phyloP scores from a whole-genome alignment of 53 echinoderm and acorn worm species.

The Paracentrotus lividus region DNA sequence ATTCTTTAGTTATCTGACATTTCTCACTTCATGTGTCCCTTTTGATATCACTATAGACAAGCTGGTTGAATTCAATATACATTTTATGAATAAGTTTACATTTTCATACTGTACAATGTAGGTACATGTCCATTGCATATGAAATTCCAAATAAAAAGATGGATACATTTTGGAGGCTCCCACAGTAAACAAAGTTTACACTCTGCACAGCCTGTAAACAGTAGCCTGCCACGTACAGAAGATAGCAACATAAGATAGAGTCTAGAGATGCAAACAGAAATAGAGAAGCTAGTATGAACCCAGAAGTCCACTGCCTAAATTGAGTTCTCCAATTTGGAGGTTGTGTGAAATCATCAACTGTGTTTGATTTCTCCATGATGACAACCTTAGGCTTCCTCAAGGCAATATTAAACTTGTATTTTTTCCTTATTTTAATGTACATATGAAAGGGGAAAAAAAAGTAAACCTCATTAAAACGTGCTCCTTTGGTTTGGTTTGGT shows the following conservation, averaged over 20 bases:
- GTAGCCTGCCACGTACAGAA: too few relatives aligned
- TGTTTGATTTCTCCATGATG: not conserved
- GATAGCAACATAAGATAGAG: not conserved
- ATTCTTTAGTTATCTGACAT: too few relatives aligned
- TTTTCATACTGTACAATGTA: too few relatives aligned
- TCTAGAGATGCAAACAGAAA: not conserved
- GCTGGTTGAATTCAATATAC: too few relatives aligned
- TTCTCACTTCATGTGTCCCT: too few relatives aligned
- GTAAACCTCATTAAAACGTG: not conserved
- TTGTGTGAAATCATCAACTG: conserved; percentile 16
- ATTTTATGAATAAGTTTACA: too few relatives aligned
- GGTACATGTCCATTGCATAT: too few relatives aligned
- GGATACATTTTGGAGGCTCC: too few relatives aligned
- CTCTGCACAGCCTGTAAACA: too few relatives aligned
- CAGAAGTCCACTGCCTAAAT: not conserved
- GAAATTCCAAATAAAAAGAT: too few relatives aligned
- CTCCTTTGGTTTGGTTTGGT: not conserved
- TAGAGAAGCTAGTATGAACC: not conserved
- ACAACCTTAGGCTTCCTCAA: conserved; percentile 5
- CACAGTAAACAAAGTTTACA: too few relatives aligned
- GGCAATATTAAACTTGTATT: not conserved
- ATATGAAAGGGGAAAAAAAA: not conserved
- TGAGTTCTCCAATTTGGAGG: conserved; percentile 6
- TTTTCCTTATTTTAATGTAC: not conserved
- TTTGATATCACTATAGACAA: too few relatives aligned